Base-by-base conservation (phyloP, 2,888 invertebrate genomes). In the Elaeidobius kamerunicus region DNA sequence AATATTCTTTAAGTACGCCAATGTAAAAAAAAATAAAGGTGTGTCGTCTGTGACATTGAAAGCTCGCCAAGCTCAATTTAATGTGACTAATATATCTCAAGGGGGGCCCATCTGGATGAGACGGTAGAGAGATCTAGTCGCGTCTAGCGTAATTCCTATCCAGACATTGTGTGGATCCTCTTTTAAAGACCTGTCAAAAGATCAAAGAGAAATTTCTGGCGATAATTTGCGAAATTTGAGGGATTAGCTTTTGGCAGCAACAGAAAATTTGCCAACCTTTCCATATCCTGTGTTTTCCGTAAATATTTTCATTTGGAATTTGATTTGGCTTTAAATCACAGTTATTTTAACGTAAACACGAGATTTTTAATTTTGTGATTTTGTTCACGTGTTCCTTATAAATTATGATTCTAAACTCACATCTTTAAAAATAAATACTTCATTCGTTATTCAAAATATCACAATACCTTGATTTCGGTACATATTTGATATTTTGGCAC, bases 81-180 rank as follows among this genome's bases (percentile, higher is more conserved):
- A 70, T 67, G 67, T 71, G 71, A 70, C 69, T 70, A 70, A 71
- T 70, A 69, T 70, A 69, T 71, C 69, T 66, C 63, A 67, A 65
- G 70, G 69, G 69, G 65, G 69, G 69, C 69, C 66, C 67, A 70
- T 70, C 67, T 69, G 67, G 68, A 69, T 67, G 64, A 61, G 39
- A 64, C 56, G 56, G 39, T 30, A 23, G 38, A 12, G 32, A 32
- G 28, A 48, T 38, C 52, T 42, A 36, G 47, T 36, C 41, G 17
- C 54, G 50, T 50, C 55, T 55, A 50, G 50, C 51, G 51, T 47
- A 43, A 46, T 46, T 50, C 47, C 42, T 38, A 23, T 47, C 51
- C 41, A 45, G 54, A 40, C 39, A 32, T 30, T 17, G 45, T 46
- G 46, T 32, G 36, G 45, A 40, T 45, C 20, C 27, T 34, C 27